Percentiles rank a stretch among this genome's conserved stretches.
Evolutionary conservation across 2,888 invertebrate genomes (phyloP).

Genomic region (Tetropium fuscum): DNA sequence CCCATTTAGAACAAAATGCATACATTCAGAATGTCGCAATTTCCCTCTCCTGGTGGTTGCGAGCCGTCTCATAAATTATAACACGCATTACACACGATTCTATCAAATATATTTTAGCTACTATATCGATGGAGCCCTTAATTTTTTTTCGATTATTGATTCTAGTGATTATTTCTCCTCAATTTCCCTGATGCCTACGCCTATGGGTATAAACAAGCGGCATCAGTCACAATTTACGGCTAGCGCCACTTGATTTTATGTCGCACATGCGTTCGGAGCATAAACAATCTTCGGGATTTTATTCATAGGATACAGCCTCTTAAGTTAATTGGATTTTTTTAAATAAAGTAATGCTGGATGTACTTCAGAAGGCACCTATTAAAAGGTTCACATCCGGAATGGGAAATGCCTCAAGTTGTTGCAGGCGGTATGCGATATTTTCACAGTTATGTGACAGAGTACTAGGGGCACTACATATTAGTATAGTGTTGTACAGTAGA

Average conservation of each 20-base stretch:
- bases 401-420: background rate
- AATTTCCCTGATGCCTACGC: background rate
- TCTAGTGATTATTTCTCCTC: too few relatives aligned
- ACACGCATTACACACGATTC: too few relatives aligned
- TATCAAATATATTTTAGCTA: too few relatives aligned
- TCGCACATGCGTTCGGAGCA: conserved; percentile 37
- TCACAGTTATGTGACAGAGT: too few relatives aligned
- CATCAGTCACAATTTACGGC: conserved; percentile 32
- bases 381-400: conserved; percentile 24
- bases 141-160: too few relatives aligned
- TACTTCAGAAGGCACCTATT: conserved; percentile 21
- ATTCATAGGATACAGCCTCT: conserved; percentile 38
- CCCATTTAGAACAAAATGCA: too few relatives aligned
- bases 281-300: conserved; percentile 28
- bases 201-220: conserved; percentile 1
- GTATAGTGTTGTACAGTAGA: too few relatives aligned
- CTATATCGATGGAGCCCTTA: too few relatives aligned
- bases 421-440: conserved; percentile 15
- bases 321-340: conserved; percentile 41
- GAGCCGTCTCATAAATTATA: too few relatives aligned
- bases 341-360: background rate
- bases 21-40: too few relatives aligned
- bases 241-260: conserved; percentile 48
- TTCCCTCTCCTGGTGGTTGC: too few relatives aligned
- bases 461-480: too few relatives aligned